Conservation (phyloP, 2,888 invertebrate genomes). For the Pyrrhia umbra region DNA sequence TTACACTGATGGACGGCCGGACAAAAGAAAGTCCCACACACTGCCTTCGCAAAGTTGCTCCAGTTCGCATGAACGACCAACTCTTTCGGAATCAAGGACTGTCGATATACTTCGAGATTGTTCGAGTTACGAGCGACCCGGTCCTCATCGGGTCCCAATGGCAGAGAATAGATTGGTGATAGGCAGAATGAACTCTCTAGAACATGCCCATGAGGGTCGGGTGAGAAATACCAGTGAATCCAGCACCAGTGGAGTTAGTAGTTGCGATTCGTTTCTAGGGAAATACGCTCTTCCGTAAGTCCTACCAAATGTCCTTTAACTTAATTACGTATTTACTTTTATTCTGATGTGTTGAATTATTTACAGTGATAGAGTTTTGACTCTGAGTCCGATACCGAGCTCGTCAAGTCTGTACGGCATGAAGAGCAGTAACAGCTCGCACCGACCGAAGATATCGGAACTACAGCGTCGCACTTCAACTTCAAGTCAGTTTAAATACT, state of each 20-base stretch:
- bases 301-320: not conserved
- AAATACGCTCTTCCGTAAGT: constrained; percentile 91
- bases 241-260: constrained; percentile 95
- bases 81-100: constrained; percentile 93
- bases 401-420: constrained; percentile 92
- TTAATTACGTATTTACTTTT: not conserved
- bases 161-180: constrained; percentile 76
- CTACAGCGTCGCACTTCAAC: constrained; percentile 89
- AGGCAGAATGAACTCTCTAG: constrained; percentile 83
- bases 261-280: constrained; percentile 93
- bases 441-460: constrained; percentile 85
- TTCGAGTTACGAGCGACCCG: constrained; percentile 77
- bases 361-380: constrained; percentile 92
- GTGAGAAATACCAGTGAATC: constrained; percentile 92
- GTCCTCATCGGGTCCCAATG: constrained; percentile 70
- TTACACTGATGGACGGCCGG: constrained; percentile 71
- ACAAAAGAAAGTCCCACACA: constrained; percentile 88
- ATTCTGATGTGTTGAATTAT: constrained; percentile 13
- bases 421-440: constrained; percentile 81
- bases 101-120: constrained; percentile 90
- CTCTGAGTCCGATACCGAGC: constrained; percentile 97
- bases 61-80: constrained; percentile 91
- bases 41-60: constrained; percentile 89
- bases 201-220: constrained; percentile 83
- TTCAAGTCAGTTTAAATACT: constrained; percentile 84